phyloP scores from a whole-genome alignment of 2,888 invertebrate species.

The Dryobotodes eremita region DNA sequence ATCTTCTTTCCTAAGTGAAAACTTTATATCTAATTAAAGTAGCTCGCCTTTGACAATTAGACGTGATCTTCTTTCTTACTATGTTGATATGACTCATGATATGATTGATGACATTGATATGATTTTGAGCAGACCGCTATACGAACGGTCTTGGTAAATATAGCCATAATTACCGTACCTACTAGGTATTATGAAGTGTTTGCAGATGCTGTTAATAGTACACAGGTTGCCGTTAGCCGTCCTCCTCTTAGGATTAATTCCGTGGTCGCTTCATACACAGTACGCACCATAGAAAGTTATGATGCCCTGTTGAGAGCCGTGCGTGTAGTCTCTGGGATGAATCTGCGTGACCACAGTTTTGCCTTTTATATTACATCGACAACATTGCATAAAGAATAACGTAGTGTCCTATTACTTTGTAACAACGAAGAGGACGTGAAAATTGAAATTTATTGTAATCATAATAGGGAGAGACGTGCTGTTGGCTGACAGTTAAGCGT shows the following conservation, averaged over 20 bases:
- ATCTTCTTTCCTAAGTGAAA: slow-evolving; percentile 14
- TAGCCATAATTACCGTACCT: slow-evolving; percentile 49
- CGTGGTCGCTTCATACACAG: slow-evolving; percentile 18
- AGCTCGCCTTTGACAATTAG: too few species aligned
- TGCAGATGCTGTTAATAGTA: slow-evolving; percentile 47
- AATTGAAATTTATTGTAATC: slow-evolving; percentile 81
- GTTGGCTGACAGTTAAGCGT: slow-evolving; percentile 78
- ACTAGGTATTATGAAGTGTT: slow-evolving; percentile 49
- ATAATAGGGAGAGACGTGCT: slow-evolving; percentile 79
- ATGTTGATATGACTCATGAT: too few species aligned
- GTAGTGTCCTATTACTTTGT: slow-evolving; percentile 42
- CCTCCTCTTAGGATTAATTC: slow-evolving; percentile 48
- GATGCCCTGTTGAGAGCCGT: slow-evolving; percentile 49
- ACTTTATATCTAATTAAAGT: slow-evolving; percentile 14
- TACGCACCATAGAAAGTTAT: slow-evolving; percentile 36
- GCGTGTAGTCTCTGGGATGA: slow-evolving; percentile 56
- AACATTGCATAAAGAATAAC: slow-evolving; percentile 40
- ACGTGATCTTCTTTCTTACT: too few species aligned
- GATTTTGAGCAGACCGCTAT: slow-evolving; percentile 52
- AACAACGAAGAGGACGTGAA: slow-evolving; percentile 65
- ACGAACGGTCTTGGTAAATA: slow-evolving; percentile 48
- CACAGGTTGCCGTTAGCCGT: slow-evolving; percentile 42
- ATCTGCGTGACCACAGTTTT: slow-evolving; percentile 28
- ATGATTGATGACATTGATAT: too few species aligned
- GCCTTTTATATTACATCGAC: slow-evolving; percentile 38